Base-by-base conservation (phyloP, 2,888 invertebrate species). In the Lapara coniferarum region DNA sequence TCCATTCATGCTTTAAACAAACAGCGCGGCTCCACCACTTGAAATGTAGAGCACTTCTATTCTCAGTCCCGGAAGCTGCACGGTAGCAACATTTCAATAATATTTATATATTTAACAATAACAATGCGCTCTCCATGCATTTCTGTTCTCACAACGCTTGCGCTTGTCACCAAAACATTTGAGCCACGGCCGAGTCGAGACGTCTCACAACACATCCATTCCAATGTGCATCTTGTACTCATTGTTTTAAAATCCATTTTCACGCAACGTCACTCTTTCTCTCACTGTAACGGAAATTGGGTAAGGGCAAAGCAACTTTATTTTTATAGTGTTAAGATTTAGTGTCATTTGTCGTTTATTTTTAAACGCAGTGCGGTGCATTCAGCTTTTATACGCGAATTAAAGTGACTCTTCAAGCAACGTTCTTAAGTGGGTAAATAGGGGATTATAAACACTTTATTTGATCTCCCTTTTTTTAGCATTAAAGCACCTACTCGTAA, bases 81-180 rank as follows among this genome's bases (percentile, higher is more conserved):
- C 53, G 53, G 53, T 53, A 53, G 53, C 53, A 53, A 16, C 7
- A 53, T 53, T 53, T 16, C n/a, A 53, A 53, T 16, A 53, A 53
- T 53, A 53, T 53, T 53, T 53, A 46, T 52, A 25, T 46, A 46
- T 49, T 49, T 67, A 56, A 14, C 37, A 72, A 69, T 69, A 68
- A 71, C 19, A 57, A 69, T 55, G 69, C 49, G 56, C 68, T 63
- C 87, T 91, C 89, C 74, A 88, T 51, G 56, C 68, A 52, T 81
- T 81, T 79, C 69, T 44, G 81, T 81, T 78, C 77, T 81, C 74
- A 75, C 82, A 80, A 84, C 88, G 86, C 86, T 87, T 85, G 86
- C 83, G 86, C 91, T 89, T 93, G 93, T 93, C 93, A 93, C 92
- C 92, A 92, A 92, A 92, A 92, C 92, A 92, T 92, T 92, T 92